Evolutionary conservation across 2,113 vertebrate species (phyloP).

Genomic region (Nymphicus hollandicus): DNA sequence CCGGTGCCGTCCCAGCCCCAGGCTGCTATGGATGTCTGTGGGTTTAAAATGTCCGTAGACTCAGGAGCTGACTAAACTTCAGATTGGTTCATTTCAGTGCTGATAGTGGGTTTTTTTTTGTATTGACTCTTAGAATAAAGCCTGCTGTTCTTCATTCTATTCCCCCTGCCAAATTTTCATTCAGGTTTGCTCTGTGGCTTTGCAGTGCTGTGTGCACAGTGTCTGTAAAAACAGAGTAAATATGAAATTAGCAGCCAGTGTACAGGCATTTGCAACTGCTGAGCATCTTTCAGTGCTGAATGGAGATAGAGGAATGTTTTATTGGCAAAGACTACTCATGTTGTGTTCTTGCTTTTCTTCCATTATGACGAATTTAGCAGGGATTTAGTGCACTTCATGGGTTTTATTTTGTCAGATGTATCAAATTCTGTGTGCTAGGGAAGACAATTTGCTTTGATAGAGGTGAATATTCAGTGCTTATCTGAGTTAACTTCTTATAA

Average conservation of each 20-base stretch:
- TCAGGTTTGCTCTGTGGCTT: neutral
- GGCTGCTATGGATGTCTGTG: neutral
- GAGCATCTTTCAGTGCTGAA: neutral
- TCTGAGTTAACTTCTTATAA: neutral
- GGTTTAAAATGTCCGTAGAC: neutral
- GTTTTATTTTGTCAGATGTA: neutral
- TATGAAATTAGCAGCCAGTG: neutral
- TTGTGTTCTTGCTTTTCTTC: neutral
- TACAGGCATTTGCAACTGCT: neutral
- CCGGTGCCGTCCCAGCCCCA: accelerated
- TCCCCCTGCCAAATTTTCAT: neutral
- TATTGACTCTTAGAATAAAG: neutral
- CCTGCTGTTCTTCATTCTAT: neutral
- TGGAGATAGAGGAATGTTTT: neutral
- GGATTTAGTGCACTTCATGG: neutral
- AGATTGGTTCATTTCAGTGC: neutral
- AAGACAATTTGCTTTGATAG: neutral
- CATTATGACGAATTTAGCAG: neutral
- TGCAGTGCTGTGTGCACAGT: neutral
- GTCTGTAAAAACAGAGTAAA: neutral
- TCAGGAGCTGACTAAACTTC: neutral
- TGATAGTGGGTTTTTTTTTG: neutral
- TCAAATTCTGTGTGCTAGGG: neutral
- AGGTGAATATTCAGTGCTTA: neutral
- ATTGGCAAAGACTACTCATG: neutral